Evolutionary conservation across 2,113 vertebrate genomes (phyloP).

Genomic region (Muscicapa adusta): DNA sequence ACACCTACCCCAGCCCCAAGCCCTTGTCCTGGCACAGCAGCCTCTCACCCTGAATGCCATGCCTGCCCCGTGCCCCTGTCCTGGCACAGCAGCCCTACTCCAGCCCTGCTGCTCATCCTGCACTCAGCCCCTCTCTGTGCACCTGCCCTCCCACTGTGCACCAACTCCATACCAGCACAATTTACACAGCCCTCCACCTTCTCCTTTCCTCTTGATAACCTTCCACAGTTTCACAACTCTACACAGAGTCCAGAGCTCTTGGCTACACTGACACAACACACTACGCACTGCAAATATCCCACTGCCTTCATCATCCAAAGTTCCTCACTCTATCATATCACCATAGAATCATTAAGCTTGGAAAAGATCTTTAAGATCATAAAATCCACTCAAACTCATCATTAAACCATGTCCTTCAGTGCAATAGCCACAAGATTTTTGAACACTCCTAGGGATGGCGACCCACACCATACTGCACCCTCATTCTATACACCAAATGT

Average conservation of each 20-base stretch:
- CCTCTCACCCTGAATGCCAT: background rate
- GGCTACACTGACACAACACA: background rate
- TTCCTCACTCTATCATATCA: background rate
- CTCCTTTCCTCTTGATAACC: accelerated
- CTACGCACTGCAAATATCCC: background rate
- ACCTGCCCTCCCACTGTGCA: background rate
- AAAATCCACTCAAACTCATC: background rate
- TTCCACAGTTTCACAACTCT: background rate
- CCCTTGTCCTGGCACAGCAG: background rate
- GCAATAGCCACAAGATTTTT: background rate
- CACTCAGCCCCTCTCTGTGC: background rate
- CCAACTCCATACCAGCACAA: accelerated
- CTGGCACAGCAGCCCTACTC: background rate
- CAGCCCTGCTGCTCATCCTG: background rate
- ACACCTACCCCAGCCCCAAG: background rate
- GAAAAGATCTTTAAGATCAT: background rate
- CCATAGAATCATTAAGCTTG: background rate
- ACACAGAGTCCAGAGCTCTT: accelerated
- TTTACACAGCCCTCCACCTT: accelerated
- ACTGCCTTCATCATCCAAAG: background rate
- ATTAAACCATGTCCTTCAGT: background rate
- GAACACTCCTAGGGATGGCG: background rate
- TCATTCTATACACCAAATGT: background rate
- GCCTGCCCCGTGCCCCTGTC: background rate
- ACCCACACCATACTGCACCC: background rate